Evolutionary conservation across 2,113 vertebrate genomes (phyloP).

Genomic region (Apistogramma diplotaenia): DNA sequence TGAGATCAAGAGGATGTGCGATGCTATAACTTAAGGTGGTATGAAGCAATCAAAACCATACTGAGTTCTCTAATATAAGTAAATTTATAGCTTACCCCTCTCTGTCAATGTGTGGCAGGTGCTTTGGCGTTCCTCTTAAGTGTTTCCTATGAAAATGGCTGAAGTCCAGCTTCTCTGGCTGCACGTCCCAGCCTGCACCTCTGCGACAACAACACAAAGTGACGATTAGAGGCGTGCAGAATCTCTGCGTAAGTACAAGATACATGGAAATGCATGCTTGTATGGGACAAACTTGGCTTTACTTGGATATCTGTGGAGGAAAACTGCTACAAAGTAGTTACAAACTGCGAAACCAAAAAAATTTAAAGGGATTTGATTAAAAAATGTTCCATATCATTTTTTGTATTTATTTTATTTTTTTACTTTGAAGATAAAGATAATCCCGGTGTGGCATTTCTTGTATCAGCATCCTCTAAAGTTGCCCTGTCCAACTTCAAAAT

Average conservation of each 20-base stretch:
- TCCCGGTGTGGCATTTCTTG: background rate
- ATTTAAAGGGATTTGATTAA: no score
- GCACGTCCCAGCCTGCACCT: conserved; percentile 94
- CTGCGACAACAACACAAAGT: conserved; percentile 63
- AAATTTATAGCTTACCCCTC: conserved; percentile 84
- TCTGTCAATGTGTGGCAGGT: conserved; percentile 90
- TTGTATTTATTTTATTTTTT: background rate
- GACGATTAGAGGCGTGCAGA: background rate
- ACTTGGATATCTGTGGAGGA: background rate
- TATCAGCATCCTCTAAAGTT: background rate
- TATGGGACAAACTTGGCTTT: background rate
- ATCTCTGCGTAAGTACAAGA: background rate
- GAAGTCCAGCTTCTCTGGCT: conserved; percentile 97
- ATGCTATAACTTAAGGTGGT: background rate
- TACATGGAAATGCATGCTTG: background rate
- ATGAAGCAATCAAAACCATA: background rate
- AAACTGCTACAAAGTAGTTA: background rate
- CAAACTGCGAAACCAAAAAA: background rate
- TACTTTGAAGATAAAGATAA: background rate
- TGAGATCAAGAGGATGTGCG: background rate
- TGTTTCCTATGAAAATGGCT: conserved; percentile 90
- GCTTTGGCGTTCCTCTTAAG: conserved; percentile 84
- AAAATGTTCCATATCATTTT: no score
- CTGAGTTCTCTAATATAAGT: background rate
- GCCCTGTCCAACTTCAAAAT: background rate